These are phyloP conservation scores for Pyrochroa serraticornis DNA, from an alignment of 2,888 invertebrate genomes.

Conservation along the genomic window DNA sequence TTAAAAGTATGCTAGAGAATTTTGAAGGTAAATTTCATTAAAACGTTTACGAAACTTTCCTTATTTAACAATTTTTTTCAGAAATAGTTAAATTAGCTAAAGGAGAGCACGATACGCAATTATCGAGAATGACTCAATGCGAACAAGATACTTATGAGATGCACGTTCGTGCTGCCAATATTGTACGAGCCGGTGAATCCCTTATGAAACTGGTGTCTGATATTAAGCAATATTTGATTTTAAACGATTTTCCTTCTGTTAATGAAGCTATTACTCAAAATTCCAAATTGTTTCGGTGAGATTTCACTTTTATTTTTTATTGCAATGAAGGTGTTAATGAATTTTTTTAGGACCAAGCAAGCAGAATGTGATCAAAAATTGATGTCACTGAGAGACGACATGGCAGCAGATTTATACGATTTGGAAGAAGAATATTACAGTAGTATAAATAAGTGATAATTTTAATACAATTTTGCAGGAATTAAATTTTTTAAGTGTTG, in stretches of 20 bases:
- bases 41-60: not conserved
- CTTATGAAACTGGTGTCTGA: constrained; percentile 96
- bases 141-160: constrained; percentile 96
- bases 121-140: constrained; percentile 88
- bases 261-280: constrained; percentile 97
- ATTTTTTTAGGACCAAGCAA: constrained; percentile 75
- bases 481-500: too few relatives aligned
- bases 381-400: constrained; percentile 90
- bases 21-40: constrained; percentile 77
- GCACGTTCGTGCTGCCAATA: constrained; percentile 96
- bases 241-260: constrained; percentile 98
- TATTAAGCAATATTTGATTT: constrained; percentile 95
- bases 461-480: too few relatives aligned
- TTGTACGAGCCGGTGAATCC: constrained; percentile 95
- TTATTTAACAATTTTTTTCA: constrained; percentile 49
- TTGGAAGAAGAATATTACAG: constrained; percentile 93
- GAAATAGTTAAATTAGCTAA: constrained; percentile 89
- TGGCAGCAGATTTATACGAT: constrained; percentile 92
- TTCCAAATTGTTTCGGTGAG: constrained; percentile 75
- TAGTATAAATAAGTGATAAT: constrained; percentile 74
- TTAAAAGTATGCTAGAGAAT: constrained; percentile 96
- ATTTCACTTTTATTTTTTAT: constrained; percentile 3
- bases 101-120: constrained; percentile 89
- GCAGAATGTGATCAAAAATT: constrained; percentile 92
- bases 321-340: not conserved